A percentile compares a stretch with the other conserved stretches of the same genome.
These are phyloP conservation scores for Elysia chlorotica DNA, from an alignment of 1,140 invertebrate genomes.

Conservation along the genomic window DNA sequence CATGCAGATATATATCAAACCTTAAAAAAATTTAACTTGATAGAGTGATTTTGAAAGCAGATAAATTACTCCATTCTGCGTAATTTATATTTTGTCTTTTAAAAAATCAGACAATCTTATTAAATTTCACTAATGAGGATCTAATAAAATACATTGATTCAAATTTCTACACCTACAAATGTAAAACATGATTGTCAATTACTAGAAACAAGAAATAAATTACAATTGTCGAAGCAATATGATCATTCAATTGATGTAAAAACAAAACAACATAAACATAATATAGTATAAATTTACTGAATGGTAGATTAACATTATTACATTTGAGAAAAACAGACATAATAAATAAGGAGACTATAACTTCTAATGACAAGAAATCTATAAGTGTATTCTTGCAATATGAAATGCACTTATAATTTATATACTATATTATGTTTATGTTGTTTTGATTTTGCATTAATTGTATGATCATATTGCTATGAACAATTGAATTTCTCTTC, in stretches of 20 bases:
- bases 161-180: no score
- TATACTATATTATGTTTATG: no score
- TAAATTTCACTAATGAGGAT: neutral
- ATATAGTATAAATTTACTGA: no score
- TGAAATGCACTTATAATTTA: no score
- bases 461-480: neutral
- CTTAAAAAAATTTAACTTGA: neutral
- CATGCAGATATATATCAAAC: neutral
- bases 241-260: neutral
- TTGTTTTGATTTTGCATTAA: neutral
- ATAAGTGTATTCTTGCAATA: no score
- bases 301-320: no score
- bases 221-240: neutral
- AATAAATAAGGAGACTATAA: neutral
- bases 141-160: no score
- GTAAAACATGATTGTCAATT: no score
- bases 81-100: neutral
- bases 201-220: neutral
- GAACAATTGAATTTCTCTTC: neutral
- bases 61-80: neutral
- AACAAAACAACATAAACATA: no score
- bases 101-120: neutral
- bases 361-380: no score
- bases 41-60: neutral
- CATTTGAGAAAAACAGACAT: no score